Base-by-base conservation (phyloP, 2,888 invertebrate genomes). In the Aquatica leii region DNA sequence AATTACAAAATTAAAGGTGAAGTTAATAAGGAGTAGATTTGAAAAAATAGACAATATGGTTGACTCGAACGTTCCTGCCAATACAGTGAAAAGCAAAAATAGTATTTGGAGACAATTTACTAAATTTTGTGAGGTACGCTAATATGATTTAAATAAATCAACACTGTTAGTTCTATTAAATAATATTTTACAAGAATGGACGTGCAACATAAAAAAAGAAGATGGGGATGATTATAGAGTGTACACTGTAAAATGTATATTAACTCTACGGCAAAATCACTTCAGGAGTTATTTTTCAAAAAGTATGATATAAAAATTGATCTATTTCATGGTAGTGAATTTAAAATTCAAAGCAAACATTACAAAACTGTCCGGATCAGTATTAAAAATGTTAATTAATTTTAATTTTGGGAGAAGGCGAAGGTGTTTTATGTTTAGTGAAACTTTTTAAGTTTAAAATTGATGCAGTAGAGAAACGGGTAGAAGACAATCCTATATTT, bases 401-500 rank as follows among this genome's bases (percentile, higher is more conserved):
- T 62, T 50, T 66, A 35, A 59, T 21, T 11, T 50, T 20, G 50
- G 12, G 50, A 9, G 50, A 21, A 8, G 35, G 52, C n/a, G 52
- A 31, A 37, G 52, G 52, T 15, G 50, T 31, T 15, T 37, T 11
- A 37, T 37, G n/a, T 37, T 37, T 37, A 37, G 37, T 37, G 37
- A 11, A 37, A n/a, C 37, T 5, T n/a, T 37, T 37, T 37, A 37
- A 37, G 24, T 24, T 24, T 24, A 6, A 24, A 6, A 6, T 37
- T 11, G 37, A 37, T 37, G 9, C 31, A 9, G 31, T 31, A 31
- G 9, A n/a, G 9, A 6, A 4, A 37, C 37, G 37, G 37, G 37
- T 12, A 37, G 69, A 66, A 61, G 69, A 70, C 51, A 69, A 69
- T 54, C 64, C 69, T 8, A 51, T 64, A 41, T 71, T 69, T 59